These are phyloP conservation scores for Danio kyathit DNA, from an alignment of 2,797 vertebrate species.

Conservation along the genomic window DNA sequence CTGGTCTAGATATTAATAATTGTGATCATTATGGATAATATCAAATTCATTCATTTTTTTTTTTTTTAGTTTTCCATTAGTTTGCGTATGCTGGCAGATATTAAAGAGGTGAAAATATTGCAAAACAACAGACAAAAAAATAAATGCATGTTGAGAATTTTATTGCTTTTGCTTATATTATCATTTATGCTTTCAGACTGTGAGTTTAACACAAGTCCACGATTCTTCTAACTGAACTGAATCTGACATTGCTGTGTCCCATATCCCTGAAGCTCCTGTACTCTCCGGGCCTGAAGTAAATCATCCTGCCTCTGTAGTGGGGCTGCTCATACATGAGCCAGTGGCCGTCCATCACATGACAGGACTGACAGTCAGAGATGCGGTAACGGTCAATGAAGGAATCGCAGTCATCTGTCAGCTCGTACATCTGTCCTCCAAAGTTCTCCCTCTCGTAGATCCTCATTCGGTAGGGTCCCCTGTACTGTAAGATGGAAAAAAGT, in stretches of 20 bases:
- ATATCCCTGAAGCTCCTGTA: slow-evolving; percentile 72
- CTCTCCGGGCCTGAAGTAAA: slow-evolving; percentile 75
- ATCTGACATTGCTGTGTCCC: slow-evolving; percentile 54
- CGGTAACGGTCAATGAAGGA: slow-evolving; percentile 59
- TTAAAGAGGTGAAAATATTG: background rate
- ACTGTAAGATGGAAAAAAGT: slow-evolving; percentile 21
- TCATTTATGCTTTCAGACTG: slow-evolving; percentile 73
- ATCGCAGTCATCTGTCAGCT: slow-evolving; percentile 64
- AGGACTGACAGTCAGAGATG: slow-evolving; percentile 69
- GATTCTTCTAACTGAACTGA: slow-evolving; percentile 59
- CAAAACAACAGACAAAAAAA: background rate
- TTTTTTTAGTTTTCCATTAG: background rate
- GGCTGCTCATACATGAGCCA: slow-evolving; percentile 77
- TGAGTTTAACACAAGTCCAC: slow-evolving; percentile 52
- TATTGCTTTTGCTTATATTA: slow-evolving; percentile 65
- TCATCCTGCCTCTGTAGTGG: slow-evolving; percentile 73
- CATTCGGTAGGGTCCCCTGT: slow-evolving; percentile 59
- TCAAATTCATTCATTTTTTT: background rate
- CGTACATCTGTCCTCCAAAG: slow-evolving; percentile 62
- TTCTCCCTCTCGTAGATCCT: slow-evolving; percentile 65
- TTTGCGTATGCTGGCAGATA: background rate
- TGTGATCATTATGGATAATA: background rate
- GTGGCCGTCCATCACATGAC: slow-evolving; percentile 74
- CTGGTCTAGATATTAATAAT: background rate
- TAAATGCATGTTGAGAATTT: slow-evolving; percentile 2